Percentiles rank a stretch among this genome's conserved stretches.
Evolutionary conservation across 64 coral and sea anemone species (phyloP).

Genomic region (Cladopsammia gracilis): DNA sequence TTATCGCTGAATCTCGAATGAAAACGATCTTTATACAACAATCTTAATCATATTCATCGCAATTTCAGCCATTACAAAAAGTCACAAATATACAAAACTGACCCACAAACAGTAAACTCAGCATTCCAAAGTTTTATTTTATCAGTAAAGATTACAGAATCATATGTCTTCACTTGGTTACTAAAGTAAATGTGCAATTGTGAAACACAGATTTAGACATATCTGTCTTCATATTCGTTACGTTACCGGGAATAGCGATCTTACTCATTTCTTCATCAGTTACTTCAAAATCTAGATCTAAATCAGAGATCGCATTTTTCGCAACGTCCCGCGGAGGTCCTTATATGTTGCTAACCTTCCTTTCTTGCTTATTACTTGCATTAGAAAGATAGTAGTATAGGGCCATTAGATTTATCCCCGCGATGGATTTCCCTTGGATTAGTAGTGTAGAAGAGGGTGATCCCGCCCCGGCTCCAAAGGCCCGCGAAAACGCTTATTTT

Average conservation of each 20-base stretch:
- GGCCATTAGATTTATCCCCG: too few species aligned
- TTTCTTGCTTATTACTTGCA: slow-evolving; percentile 43
- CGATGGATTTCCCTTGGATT: too few species aligned
- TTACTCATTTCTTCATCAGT: background rate
- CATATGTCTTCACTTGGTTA: background rate
- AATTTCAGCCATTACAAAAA: too few species aligned
- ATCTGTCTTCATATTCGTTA: background rate
- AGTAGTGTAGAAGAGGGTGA: too few species aligned
- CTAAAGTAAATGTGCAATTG: background rate
- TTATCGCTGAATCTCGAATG: background rate
- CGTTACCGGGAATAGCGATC: background rate
- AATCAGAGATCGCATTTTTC: background rate
- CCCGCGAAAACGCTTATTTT: too few species aligned
- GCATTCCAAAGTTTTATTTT: too few species aligned
- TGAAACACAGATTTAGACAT: background rate
- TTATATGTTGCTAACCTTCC: slow-evolving; percentile 19
- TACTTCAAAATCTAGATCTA: background rate
- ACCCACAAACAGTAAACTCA: background rate
- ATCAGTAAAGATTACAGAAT: too few species aligned
- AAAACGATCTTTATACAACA: background rate
- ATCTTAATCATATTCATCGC: too few species aligned
- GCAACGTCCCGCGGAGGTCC: background rate
- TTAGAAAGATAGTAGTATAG: too few species aligned
- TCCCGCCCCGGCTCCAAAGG: too few species aligned
- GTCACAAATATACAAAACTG: too few species aligned